Conservation (phyloP, 2,797 vertebrate genomes). For the Sphaeramia orbicularis region DNA sequence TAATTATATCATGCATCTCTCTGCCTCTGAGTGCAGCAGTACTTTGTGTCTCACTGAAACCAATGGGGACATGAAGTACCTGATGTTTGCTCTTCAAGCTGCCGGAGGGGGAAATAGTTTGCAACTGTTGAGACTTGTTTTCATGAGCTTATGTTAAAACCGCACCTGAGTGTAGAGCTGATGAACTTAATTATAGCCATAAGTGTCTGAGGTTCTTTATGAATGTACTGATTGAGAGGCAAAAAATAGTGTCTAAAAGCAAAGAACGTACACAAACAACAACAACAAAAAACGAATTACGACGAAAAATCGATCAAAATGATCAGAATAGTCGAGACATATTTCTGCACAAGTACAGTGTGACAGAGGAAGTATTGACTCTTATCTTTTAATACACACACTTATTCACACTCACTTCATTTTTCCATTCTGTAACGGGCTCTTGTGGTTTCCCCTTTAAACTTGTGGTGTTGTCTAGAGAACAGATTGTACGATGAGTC, state of each 20-base stretch:
- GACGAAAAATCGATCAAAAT: too few species aligned
- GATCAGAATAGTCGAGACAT: too few species aligned
- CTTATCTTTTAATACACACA: conserved; percentile 23
- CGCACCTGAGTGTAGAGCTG: conserved; percentile 62
- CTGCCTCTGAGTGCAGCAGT: conserved; percentile 17
- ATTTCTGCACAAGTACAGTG: too few species aligned
- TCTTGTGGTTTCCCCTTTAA: not conserved
- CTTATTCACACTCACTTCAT: not conserved
- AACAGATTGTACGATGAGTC: conserved; percentile 51
- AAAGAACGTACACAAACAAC: too few species aligned
- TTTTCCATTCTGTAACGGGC: conserved; percentile 2
- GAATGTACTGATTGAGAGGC: conserved; percentile 49
- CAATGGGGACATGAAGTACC: conserved; percentile 41
- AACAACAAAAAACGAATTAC: too few species aligned
- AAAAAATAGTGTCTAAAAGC: conserved; percentile 19
- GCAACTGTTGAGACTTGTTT: conserved; percentile 77
- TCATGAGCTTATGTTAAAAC: conserved; percentile 78
- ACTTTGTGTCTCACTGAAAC: conserved; percentile 33
- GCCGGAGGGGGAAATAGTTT: conserved; percentile 79
- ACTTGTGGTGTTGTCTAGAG: conserved; percentile 22
- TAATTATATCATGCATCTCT: conserved; percentile 57
- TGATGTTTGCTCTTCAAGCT: conserved; percentile 54
- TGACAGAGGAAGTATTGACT: conserved; percentile 5
- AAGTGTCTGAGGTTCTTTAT: conserved; percentile 62
- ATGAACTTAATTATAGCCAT: conserved; percentile 70